Conservation (phyloP, 2,113 vertebrate genomes). For the Gracilinanus agilis region DNA sequence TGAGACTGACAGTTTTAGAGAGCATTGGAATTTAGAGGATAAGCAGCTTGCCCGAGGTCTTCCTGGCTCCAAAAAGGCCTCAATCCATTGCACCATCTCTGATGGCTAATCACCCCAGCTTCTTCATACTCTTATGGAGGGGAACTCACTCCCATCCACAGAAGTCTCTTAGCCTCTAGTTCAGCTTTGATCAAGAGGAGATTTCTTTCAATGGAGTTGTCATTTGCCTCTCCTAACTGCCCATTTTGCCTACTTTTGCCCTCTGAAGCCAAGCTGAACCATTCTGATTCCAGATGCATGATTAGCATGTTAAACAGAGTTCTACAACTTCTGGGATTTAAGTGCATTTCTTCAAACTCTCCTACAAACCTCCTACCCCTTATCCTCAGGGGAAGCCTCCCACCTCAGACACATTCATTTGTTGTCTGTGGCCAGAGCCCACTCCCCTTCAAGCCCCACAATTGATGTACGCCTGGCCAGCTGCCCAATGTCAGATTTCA, state of each 20-base stretch:
- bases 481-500: slow-evolving; percentile 3
- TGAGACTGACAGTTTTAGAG: neutral
- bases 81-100: neutral
- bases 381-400: slow-evolving; percentile 22
- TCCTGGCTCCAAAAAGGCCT: neutral
- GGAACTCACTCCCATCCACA: neutral
- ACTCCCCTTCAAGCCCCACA: neutral
- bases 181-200: neutral
- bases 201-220: neutral
- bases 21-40: neutral
- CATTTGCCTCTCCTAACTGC: neutral
- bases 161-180: neutral
- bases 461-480: neutral
- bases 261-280: neutral
- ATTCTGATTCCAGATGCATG: neutral
- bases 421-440: neutral
- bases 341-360: neutral
- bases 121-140: neutral
- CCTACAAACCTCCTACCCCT: neutral
- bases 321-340: neutral
- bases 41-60: neutral
- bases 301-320: neutral
- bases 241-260: neutral
- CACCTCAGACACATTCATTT: neutral
- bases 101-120: neutral